Conservation (phyloP, 2,888 invertebrate species). For the Amblyteles armatorius region DNA sequence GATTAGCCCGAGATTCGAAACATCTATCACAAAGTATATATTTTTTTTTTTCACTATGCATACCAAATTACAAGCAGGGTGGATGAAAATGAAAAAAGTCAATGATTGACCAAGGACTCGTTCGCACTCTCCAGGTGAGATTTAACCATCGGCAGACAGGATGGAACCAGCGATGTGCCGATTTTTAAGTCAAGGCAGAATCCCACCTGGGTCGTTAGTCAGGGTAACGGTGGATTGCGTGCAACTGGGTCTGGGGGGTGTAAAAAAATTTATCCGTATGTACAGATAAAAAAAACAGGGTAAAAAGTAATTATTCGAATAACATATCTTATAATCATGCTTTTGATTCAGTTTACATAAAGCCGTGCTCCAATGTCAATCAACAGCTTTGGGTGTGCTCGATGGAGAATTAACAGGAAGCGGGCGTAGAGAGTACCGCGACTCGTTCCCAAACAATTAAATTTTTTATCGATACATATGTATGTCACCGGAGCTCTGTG, state of each 20-base stretch:
- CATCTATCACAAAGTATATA: conserved; percentile 15
- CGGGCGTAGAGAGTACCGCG: conserved; percentile 26
- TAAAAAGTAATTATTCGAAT: conserved; percentile 32
- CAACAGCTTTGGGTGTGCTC: conserved; percentile 35
- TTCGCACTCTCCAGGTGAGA: too few species aligned
- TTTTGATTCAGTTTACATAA: conserved; percentile 42
- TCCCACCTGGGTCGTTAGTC: not conserved
- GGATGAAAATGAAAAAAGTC: conserved; percentile 14
- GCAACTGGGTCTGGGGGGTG: not conserved
- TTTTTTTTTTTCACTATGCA: conserved; percentile 9
- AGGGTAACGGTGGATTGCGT: not conserved
- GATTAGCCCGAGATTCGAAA: conserved; percentile 21
- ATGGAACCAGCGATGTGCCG: not conserved
- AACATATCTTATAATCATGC: conserved; percentile 58
- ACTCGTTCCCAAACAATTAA: conserved; percentile 18
- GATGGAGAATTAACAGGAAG: conserved; percentile 24
- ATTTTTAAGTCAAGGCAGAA: not conserved
- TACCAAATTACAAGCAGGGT: conserved; percentile 32
- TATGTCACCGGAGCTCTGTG: not conserved
- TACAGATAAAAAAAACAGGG: conserved; percentile 5
- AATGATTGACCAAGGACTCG: too few species aligned
- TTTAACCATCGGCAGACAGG: not conserved
- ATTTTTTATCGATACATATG: not conserved
- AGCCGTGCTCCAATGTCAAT: conserved; percentile 57
- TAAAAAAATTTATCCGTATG: not conserved